Evolutionary conservation across 2,113 vertebrate genomes (phyloP).

Genomic region (Centropristis striata): DNA sequence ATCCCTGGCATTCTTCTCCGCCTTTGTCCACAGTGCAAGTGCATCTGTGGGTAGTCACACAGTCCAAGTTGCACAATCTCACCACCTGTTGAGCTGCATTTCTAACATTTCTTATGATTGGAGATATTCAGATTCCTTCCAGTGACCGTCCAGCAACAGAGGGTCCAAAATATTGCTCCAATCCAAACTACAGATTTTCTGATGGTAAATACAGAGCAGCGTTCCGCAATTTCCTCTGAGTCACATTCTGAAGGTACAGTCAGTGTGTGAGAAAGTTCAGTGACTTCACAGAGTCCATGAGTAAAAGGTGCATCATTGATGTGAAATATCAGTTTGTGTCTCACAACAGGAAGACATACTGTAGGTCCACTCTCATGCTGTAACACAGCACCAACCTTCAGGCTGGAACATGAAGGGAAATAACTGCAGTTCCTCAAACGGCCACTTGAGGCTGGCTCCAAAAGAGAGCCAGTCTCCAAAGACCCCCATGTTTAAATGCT

Average conservation of each 20-base stretch:
- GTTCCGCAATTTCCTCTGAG: slow-evolving; percentile 53
- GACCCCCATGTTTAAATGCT: too few species aligned
- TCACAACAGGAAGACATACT: not conserved
- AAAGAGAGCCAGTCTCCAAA: too few species aligned
- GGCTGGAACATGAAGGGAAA: too few species aligned
- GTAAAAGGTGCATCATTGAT: slow-evolving; percentile 41
- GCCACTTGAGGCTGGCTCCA: too few species aligned
- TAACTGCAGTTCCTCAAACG: too few species aligned
- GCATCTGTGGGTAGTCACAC: slow-evolving; percentile 44
- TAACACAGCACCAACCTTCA: too few species aligned
- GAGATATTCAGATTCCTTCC: slow-evolving; percentile 15
- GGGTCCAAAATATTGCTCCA: not conserved
- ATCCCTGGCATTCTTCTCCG: slow-evolving; percentile 59
- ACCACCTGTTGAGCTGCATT: slow-evolving; percentile 64
- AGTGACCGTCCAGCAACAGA: not conserved
- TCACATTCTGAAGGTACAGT: slow-evolving; percentile 48
- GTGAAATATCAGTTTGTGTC: slow-evolving; percentile 3
- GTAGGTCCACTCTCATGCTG: not conserved
- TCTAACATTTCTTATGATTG: not conserved
- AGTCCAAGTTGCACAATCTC: slow-evolving; percentile 57
- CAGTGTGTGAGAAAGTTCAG: slow-evolving; percentile 32
- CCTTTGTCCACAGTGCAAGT: slow-evolving; percentile 62
- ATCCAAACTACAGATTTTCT: not conserved
- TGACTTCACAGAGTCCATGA: slow-evolving; percentile 38
- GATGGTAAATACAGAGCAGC: not conserved